Evolutionary conservation across 2,113 vertebrate genomes (phyloP).

Genomic region (Callorhinus ursinus): DNA sequence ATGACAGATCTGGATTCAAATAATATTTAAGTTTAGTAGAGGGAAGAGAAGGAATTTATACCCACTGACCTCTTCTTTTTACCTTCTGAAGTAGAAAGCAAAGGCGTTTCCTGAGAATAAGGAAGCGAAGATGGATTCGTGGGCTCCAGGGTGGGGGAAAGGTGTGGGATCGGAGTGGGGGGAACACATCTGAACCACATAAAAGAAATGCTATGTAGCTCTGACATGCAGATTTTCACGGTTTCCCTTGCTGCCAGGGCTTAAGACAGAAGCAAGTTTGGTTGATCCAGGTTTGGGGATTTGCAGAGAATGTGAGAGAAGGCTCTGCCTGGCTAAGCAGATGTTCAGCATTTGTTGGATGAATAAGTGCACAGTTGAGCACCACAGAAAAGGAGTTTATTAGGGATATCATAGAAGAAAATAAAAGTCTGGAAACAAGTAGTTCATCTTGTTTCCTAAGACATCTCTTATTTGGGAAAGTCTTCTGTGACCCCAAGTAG

Average conservation of each 20-base stretch:
- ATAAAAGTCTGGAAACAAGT: background rate
- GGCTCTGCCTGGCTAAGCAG: too few species aligned
- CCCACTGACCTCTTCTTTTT: background rate
- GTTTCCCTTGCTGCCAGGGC: background rate
- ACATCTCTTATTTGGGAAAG: background rate
- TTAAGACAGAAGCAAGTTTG: background rate
- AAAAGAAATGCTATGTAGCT: fast-evolving
- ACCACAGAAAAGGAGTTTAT: background rate
- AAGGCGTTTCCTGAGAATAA: background rate
- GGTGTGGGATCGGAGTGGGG: background rate
- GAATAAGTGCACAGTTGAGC: too few species aligned
- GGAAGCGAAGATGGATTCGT: background rate
- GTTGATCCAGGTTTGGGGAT: background rate
- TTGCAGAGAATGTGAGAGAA: background rate
- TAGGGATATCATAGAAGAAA: background rate
- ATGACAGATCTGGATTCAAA: background rate
- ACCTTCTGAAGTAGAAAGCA: background rate
- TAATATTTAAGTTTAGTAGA: background rate
- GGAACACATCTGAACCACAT: fast-evolving
- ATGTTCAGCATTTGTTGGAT: background rate
- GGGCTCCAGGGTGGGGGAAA: background rate
- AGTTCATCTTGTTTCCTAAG: background rate
- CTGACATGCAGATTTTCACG: fast-evolving
- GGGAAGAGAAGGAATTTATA: background rate
- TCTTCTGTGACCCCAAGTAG: background rate